Conservation (phyloP, 2,797 vertebrate species). For the Sus cebifrons region DNA sequence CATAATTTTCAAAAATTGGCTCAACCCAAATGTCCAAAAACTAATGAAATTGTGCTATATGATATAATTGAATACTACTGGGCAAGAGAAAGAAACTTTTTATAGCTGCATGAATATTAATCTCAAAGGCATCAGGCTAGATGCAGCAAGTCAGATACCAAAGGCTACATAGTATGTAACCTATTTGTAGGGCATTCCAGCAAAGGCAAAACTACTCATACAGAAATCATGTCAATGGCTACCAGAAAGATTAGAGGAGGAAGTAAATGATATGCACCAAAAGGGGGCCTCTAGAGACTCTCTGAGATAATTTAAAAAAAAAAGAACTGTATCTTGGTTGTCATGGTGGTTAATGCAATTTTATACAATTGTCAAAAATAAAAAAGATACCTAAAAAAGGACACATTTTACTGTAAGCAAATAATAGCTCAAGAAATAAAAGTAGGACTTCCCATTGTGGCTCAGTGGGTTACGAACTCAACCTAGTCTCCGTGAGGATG, state of each 20-base stretch:
- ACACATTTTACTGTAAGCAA: conserved; percentile 4
- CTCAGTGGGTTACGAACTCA: too few species aligned
- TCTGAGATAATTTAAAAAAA: neutral
- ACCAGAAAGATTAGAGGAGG: neutral
- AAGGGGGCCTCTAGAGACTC: neutral
- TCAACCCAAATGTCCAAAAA: neutral
- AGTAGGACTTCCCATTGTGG: too few species aligned
- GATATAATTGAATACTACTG: neutral
- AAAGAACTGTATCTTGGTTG: neutral
- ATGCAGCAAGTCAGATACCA: neutral
- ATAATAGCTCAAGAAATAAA: neutral
- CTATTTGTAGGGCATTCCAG: neutral
- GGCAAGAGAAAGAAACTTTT: neutral
- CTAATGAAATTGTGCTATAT: neutral
- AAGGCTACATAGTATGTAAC: neutral
- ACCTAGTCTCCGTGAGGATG: too few species aligned
- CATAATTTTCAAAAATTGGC: conserved; percentile 4
- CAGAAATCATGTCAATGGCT: neutral
- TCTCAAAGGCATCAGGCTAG: neutral
- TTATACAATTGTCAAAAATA: neutral
- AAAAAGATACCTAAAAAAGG: neutral
- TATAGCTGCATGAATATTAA: neutral
- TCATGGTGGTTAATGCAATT: neutral
- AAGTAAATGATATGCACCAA: neutral
- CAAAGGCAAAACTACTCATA: neutral